Evolutionary conservation across 2,797 vertebrate species (phyloP).

Genomic region (Myotis vivesi): DNA sequence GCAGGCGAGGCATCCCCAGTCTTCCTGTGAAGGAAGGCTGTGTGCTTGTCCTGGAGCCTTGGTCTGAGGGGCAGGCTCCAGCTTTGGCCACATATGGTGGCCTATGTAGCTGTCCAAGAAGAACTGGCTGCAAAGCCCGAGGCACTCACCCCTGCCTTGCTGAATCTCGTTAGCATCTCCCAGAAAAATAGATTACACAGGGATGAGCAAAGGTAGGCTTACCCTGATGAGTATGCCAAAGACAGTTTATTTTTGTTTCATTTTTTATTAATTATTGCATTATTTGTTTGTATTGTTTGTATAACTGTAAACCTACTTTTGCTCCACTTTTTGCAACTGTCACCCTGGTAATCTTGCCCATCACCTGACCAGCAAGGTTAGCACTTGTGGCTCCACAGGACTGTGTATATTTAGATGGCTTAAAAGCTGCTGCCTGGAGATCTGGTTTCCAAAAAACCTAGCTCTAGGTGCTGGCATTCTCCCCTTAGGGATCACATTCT

Average conservation of each 20-base stretch:
- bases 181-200: background rate
- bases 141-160: background rate
- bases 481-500: background rate
- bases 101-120: background rate
- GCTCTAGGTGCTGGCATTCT: background rate
- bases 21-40: background rate
- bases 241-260: background rate
- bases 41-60: background rate
- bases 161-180: background rate
- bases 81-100: background rate
- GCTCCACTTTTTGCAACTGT: background rate
- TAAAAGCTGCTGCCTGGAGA: background rate
- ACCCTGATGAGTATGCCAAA: background rate
- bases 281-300: background rate
- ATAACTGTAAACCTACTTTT: background rate
- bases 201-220: background rate
- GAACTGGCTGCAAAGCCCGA: accelerated
- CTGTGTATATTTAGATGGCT: background rate
- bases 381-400: background rate
- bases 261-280: background rate
- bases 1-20: too few relatives aligned
- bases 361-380: background rate
- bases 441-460: background rate
- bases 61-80: background rate
- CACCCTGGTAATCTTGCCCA: background rate